Conservation (phyloP, 2,113 vertebrate species). For the Thermophis baileyi region DNA sequence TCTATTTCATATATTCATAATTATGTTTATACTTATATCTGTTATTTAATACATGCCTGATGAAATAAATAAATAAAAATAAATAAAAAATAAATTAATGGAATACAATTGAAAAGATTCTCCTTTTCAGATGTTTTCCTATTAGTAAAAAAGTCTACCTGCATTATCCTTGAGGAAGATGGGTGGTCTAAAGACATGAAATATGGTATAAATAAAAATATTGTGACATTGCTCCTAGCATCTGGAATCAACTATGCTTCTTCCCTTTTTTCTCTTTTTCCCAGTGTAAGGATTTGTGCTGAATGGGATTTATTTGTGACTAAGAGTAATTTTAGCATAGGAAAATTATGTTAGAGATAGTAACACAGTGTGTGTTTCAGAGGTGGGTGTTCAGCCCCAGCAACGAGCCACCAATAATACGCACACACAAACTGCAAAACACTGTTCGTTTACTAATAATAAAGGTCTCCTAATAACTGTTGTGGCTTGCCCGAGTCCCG, state of each 20-base stretch:
- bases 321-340: not conserved
- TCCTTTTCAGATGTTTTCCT: not conserved
- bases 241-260: not conserved
- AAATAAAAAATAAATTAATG: too few relatives aligned
- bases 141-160: not conserved
- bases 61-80: too few relatives aligned
- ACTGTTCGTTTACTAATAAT: too few relatives aligned
- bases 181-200: not conserved
- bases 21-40: too few relatives aligned
- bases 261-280: not conserved
- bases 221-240: not conserved
- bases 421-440: too few relatives aligned
- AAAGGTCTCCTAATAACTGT: too few relatives aligned
- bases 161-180: not conserved
- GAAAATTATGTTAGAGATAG: not conserved
- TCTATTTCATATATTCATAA: too few relatives aligned
- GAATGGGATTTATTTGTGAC: not conserved
- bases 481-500: too few relatives aligned
- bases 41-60: too few relatives aligned
- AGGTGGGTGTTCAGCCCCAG: too few relatives aligned
- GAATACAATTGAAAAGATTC: not conserved
- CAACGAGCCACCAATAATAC: too few relatives aligned
- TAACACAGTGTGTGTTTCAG: not conserved
- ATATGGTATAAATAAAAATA: too few relatives aligned
- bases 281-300: not conserved